Evolutionary conservation across 2,888 invertebrate species (phyloP).

Genomic region (Cordylochernes scorpioides): DNA sequence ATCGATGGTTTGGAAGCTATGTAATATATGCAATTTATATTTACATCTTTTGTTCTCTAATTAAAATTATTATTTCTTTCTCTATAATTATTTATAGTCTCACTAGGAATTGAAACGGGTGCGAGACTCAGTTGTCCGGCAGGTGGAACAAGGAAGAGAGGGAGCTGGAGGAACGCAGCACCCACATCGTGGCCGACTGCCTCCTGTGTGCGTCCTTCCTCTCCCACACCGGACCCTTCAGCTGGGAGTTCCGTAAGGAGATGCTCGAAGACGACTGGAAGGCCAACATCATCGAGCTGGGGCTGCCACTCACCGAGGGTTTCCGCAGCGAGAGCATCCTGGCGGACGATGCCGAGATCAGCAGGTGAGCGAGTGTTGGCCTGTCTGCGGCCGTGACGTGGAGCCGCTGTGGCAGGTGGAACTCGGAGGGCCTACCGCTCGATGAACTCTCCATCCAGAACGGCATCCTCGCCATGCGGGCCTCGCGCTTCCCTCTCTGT

Average conservation of each 20-base stretch:
- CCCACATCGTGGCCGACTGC: conserved; percentile 54
- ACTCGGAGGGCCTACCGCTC: conserved; percentile 58
- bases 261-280: conserved; percentile 62
- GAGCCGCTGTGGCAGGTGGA: no score
- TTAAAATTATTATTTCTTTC: no score
- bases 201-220: conserved; percentile 52
- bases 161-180: conserved; percentile 38
- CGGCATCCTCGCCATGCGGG: conserved; percentile 52
- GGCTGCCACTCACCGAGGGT: conserved; percentile 44
- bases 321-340: conserved; percentile 44
- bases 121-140: no score
- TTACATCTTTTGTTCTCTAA: no score
- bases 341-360: conserved; percentile 59
- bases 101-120: no score
- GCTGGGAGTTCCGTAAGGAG: conserved; percentile 50
- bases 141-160: conserved; percentile 49
- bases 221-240: conserved; percentile 62
- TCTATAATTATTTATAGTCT: no score
- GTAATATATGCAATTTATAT: no score
- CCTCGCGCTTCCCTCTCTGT: conserved; percentile 60
- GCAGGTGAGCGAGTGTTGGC: conserved; percentile 28
- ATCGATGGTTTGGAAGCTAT: no score
- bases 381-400: neutral
- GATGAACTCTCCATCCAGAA: conserved; percentile 76
- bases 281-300: conserved; percentile 33